Evolutionary conservation across 2,888 invertebrate species (phyloP), one percentile per base, ranked within the genome.

Genomic region (Callimorpha dominula): DNA sequence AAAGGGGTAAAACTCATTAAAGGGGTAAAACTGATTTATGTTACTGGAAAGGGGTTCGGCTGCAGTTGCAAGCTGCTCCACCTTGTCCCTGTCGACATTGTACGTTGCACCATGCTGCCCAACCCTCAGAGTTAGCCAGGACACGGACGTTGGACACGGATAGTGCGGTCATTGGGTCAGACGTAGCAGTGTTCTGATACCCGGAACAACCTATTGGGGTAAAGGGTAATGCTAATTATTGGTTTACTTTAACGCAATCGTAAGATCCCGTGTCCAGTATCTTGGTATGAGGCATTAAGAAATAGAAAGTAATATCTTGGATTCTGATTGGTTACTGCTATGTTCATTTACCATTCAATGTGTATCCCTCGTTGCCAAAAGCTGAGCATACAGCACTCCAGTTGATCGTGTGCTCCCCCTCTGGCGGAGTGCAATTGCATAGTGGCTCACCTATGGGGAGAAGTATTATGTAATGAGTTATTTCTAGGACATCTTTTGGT

Each of bases 51-150:
- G 97, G 97, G 66, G 97, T 93, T 72, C 97, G 94, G 91, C 97
- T 97, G 91, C 97, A 97, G 91, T 97, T 97, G 94, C 97, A 97
- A 78, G 97, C 97, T 46, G 97, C 96, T n/a, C 97, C 97, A 72
- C 97, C 97, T 80, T 97, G 96, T 3, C 97, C 97, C 85, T 96
- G 96, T 57, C 96, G 92, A 89, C 97, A 97, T 85, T 97, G 96
- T 9, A 95, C 89, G 84, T 95, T 94, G 91, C 97, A 97, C 96
- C 97, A 96, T 71, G 96, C 94, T 31, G 96, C 90, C 97, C 97
- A 97, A 71, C 97, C 96, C 0, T 92, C 91, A 0, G 85, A 81
- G 0, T 93, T 93, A 78, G 84, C 81, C 14, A 31, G 31, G 12
- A 31, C 14, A 60, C 60, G 60, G 60, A 31, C 60, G 14, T 60